These are phyloP conservation scores for Anadara kagoshimensis DNA, from an alignment of 1,140 invertebrate genomes.

Conservation along the genomic window DNA sequence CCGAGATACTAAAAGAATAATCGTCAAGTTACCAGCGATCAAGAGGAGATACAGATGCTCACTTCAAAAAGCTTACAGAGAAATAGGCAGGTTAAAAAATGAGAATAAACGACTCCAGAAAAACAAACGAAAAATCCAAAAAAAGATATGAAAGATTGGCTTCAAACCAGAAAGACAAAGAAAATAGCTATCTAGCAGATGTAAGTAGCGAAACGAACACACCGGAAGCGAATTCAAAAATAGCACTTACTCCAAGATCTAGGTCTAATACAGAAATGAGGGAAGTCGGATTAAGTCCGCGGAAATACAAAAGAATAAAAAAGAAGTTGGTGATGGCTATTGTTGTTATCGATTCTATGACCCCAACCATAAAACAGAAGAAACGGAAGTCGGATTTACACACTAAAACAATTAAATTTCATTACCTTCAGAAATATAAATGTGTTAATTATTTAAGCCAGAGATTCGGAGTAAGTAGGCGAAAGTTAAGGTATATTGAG, in stretches of 20 bases:
- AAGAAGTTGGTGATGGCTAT: constrained; percentile 1
- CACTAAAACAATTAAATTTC: background rate
- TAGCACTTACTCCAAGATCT: background rate
- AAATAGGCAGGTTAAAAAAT: background rate
- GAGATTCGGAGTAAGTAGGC: constrained; percentile 3
- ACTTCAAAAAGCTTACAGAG: constrained; percentile 1
- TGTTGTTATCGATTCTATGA: constrained; percentile 1
- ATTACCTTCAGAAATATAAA: background rate
- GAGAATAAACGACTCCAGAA: constrained; percentile 4
- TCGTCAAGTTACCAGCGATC: background rate
- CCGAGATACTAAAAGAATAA: background rate
- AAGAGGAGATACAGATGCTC: background rate
- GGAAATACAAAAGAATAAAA: background rate
- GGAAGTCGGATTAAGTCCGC: background rate
- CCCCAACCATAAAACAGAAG: background rate
- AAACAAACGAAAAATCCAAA: constrained; percentile 11
- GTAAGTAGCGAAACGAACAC: background rate
- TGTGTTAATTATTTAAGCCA: background rate
- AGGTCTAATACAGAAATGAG: background rate
- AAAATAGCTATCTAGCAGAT: background rate
- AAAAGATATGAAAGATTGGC: constrained; percentile 1
- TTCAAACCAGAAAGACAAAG: background rate
- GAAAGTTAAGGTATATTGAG: background rate
- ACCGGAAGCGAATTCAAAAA: no score
- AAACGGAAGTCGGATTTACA: constrained; percentile 1